Percentiles rank a stretch among this genome's conserved stretches.
These are phyloP conservation scores for Beris morrisii DNA, from an alignment of 2,888 invertebrate species.

Conservation along the genomic window DNA sequence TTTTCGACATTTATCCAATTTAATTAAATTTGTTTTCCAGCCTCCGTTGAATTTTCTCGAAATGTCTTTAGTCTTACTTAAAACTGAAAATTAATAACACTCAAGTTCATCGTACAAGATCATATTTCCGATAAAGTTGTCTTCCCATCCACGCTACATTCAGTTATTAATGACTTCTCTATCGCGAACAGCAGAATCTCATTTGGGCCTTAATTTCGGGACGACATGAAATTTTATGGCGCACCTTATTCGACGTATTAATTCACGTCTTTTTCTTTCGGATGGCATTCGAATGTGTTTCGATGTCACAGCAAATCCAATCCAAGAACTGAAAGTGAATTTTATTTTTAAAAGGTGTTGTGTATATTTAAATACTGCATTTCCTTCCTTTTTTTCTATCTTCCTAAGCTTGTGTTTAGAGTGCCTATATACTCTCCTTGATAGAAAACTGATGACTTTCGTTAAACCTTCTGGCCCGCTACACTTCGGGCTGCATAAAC, in stretches of 20 bases:
- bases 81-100: not conserved
- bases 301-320: not conserved
- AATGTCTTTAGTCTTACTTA: not conserved
- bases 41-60: no score
- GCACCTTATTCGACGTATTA: no score
- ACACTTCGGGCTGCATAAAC: constrained; percentile 50
- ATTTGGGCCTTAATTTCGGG: constrained; percentile 13
- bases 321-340: constrained; percentile 2
- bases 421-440: not conserved
- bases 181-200: constrained; percentile 23
- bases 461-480: constrained; percentile 1
- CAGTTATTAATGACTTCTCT: constrained; percentile 24
- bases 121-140: constrained; percentile 1
- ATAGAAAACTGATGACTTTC: not conserved
- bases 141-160: not conserved
- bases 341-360: constrained; percentile 22
- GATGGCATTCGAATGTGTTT: not conserved
- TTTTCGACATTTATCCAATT: no score
- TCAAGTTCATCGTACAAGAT: constrained; percentile 19
- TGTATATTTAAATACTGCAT: constrained; percentile 6
- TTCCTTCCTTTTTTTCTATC: not conserved
- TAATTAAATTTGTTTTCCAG: no score
- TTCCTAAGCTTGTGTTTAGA: not conserved
- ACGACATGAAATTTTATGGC: constrained; percentile 10
- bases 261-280: constrained; percentile 2